Base-by-base conservation (phyloP, 2,113 vertebrate genomes). In the Edolisoma coerulescens region DNA sequence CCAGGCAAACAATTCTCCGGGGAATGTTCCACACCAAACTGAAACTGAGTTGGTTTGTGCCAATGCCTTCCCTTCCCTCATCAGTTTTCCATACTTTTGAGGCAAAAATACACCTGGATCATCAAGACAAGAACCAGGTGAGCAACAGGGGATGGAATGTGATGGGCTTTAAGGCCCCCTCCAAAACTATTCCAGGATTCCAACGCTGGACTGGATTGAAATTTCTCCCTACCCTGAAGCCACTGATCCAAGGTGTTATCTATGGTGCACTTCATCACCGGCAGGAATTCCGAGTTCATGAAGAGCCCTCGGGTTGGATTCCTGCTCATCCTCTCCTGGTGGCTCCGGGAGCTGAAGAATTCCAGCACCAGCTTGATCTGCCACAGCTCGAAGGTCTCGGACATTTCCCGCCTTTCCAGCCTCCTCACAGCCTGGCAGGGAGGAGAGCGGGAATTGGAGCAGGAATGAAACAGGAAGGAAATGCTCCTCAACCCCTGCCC, bases 281-380 rank as follows among this genome's bases (percentile, higher is more conserved):
- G 99, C 77, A 99, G 98, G 75, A 99, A 99, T 90, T 99, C 99
- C 0, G 99, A 99, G 93, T 98, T 99, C 96, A 99, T 98, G 81
- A 99, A 98, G 44, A 99, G 98, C 3, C 98, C 98, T 19, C 97
- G 94, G 77, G 87, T 96, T n/a, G 98, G 86, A 63, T 97, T 93
- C 77, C 93, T 97, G 86, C 96, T 90, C 87, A 98, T 97, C 41
- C 98, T 96, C 39, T 98, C 98, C 93, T 98, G 98, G 73, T 99
- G 98, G 87, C 98, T 98, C 44, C 98, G 93, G 82, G 99, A 99
- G 92, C 98, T 98, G 92, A 99, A 99, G 86, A 99, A 97, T 64
- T 99, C 99, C 89, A 99, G 96, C 78, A 99, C 99, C 96, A 99
- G 96, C 88, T 99, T 99, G 84, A 99, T 98, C 97, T 99, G 99